Evolutionary conservation across 2,113 vertebrate species (phyloP).

Genomic region (Heloderma charlesbogerti): DNA sequence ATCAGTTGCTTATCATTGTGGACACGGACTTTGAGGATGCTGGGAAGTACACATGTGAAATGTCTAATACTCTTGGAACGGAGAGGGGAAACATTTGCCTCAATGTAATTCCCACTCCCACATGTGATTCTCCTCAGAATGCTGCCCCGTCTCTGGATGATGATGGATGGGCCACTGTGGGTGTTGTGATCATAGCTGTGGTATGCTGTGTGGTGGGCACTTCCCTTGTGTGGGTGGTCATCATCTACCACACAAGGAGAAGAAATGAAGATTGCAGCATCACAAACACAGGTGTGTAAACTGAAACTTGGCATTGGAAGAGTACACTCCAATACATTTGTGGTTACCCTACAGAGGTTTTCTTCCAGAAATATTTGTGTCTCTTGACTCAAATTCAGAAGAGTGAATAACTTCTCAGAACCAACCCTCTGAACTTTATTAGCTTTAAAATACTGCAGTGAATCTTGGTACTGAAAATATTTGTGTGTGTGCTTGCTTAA

Average conservation of each 20-base stretch:
- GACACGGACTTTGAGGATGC: conserved; percentile 90
- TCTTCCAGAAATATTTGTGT: conserved; percentile 38
- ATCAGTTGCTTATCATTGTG: conserved; percentile 95
- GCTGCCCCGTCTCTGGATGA: conserved; percentile 77
- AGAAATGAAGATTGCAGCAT: conserved; percentile 95
- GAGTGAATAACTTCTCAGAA: conserved; percentile 47
- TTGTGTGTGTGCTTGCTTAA: conserved; percentile 33
- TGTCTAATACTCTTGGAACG: conserved; percentile 95
- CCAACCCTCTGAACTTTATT: conserved; percentile 23
- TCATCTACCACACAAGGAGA: conserved; percentile 97
- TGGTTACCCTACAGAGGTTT: conserved; percentile 40
- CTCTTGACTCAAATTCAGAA: conserved; percentile 45
- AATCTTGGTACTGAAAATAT: conserved; percentile 18
- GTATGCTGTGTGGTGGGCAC: conserved; percentile 99
- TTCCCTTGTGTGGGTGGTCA: conserved; percentile 97
- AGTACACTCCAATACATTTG: neutral
- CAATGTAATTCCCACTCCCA: conserved; percentile 88
- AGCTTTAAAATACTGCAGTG: conserved; percentile 47
- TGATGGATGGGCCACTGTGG: conserved; percentile 95
- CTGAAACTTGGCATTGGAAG: conserved; percentile 35
- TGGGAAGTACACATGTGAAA: conserved; percentile 94
- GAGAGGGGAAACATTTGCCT: conserved; percentile 91
- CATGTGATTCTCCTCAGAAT: conserved; percentile 90
- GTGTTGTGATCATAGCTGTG: conserved; percentile 96
- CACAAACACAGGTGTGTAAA: conserved; percentile 93